Conservation (phyloP, 1,140 invertebrate species). For the Pachyrhynchus sulphureomaculatus region DNA sequence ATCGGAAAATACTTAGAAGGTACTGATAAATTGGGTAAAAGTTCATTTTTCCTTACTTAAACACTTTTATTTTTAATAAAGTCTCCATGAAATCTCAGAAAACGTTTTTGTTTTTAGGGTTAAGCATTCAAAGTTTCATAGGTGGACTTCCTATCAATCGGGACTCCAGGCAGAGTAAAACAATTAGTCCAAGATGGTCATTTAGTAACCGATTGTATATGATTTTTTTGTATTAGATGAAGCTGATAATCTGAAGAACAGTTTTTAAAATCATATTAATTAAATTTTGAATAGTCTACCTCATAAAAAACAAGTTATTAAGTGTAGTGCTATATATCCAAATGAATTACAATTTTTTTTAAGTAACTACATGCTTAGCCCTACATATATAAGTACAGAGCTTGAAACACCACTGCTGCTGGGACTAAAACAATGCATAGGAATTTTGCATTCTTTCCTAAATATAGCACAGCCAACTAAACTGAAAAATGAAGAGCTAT, state of each 20-base stretch:
- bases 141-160: constrained; percentile 86
- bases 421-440: constrained; percentile 77
- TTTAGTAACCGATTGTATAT: constrained; percentile 67
- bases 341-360: constrained; percentile 72
- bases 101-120: constrained; percentile 48
- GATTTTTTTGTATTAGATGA: constrained; percentile 90
- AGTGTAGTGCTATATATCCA: constrained; percentile 93
- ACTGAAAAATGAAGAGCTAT: constrained; percentile 69
- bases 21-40: no score
- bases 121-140: constrained; percentile 79
- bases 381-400: constrained; percentile 69
- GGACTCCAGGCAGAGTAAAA: constrained; percentile 88
- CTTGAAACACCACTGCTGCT: constrained; percentile 63
- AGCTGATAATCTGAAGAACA: constrained; percentile 87
- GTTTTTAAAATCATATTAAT: constrained; percentile 77
- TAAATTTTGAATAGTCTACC: constrained; percentile 75
- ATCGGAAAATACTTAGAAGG: no score
- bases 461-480: constrained; percentile 66
- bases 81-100: no score
- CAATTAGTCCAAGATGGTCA: constrained; percentile 76
- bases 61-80: no score
- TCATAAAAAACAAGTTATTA: constrained; percentile 82
- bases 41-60: no score
- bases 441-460: constrained; percentile 58
- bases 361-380: constrained; percentile 75